phyloP scores from a whole-genome alignment of 1,140 invertebrate species.

The Drosophila lini region DNA sequence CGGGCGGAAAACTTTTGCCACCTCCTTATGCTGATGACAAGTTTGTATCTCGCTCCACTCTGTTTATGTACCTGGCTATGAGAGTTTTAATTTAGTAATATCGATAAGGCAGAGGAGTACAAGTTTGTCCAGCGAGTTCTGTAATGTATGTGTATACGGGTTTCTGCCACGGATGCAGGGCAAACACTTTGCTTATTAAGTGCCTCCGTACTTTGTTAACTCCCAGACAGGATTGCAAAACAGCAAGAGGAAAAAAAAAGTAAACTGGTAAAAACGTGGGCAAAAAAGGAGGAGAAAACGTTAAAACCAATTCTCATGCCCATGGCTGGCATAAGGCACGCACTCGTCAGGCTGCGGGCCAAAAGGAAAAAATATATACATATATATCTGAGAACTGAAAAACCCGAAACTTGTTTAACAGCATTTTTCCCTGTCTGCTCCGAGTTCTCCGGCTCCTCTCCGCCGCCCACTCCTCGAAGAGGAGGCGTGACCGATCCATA shows the following conservation, averaged over 20 bases:
- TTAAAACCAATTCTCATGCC: constrained; percentile 50
- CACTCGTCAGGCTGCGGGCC: constrained; percentile 24
- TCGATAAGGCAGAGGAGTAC: constrained; percentile 24
- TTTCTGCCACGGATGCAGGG: constrained; percentile 19
- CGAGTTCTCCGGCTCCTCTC: background rate
- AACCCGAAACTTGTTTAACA: constrained; percentile 69
- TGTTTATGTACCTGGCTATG: constrained; percentile 17
- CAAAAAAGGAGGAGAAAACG: constrained; percentile 17
- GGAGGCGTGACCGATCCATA: constrained; percentile 18
- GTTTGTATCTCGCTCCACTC: constrained; percentile 20
- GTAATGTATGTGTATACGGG: constrained; percentile 4
- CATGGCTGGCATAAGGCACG: constrained; percentile 65
- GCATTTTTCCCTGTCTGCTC: constrained; percentile 56
- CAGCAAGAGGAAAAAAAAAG: constrained; percentile 1
- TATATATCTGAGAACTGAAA: constrained; percentile 35
- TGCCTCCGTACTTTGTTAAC: constrained; percentile 54
- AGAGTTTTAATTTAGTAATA: constrained; percentile 47
- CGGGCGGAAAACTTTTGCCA: constrained; percentile 37
- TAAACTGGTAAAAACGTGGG: constrained; percentile 22
- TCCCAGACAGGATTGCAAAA: constrained; percentile 38
- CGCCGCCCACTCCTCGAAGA: constrained; percentile 31
- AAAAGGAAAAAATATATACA: constrained; percentile 13
- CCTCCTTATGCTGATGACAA: constrained; percentile 45
- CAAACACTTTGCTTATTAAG: constrained; percentile 66
- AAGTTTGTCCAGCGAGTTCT: background rate